Percentiles rank a stretch among this genome's conserved stretches.
These are phyloP conservation scores for Oenanthe oenanthe DNA, from an alignment of 2,113 vertebrate species.

Conservation along the genomic window DNA sequence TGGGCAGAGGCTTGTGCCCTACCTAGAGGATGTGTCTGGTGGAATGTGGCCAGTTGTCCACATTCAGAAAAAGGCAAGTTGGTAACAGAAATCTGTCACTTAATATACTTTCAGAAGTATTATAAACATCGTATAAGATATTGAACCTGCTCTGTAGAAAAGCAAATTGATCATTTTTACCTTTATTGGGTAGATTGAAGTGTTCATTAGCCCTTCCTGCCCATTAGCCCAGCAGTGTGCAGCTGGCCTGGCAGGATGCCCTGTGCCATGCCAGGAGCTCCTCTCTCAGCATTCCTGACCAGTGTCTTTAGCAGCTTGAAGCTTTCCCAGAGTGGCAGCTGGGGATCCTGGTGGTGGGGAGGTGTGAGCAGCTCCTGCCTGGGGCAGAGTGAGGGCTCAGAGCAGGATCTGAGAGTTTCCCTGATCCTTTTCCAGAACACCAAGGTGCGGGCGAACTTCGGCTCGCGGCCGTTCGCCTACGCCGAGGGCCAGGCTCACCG, in stretches of 20 bases:
- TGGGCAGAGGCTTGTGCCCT: constrained; percentile 89
- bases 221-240: not conserved
- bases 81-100: not conserved
- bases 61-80: constrained; percentile 95
- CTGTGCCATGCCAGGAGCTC: not conserved
- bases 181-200: not conserved
- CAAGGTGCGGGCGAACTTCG: constrained; percentile 96
- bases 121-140: not conserved
- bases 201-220: not conserved
- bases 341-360: not conserved
- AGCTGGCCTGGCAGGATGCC: not conserved
- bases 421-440: constrained; percentile 83
- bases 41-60: constrained; percentile 99
- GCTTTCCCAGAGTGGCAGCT: not conserved
- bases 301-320: not conserved
- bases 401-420: not conserved
- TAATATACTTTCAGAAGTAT: not conserved
- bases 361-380: not conserved
- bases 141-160: not conserved
- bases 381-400: not conserved
- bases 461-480: constrained; percentile 89
- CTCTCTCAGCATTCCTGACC: not conserved
- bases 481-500: constrained; percentile 96
- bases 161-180: not conserved
- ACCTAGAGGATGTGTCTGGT: constrained; percentile 93